Evolutionary conservation across 2,888 invertebrate genomes (phyloP), one percentile per base, ranked within the genome.

Genomic region (Apoda limacodes): DNA sequence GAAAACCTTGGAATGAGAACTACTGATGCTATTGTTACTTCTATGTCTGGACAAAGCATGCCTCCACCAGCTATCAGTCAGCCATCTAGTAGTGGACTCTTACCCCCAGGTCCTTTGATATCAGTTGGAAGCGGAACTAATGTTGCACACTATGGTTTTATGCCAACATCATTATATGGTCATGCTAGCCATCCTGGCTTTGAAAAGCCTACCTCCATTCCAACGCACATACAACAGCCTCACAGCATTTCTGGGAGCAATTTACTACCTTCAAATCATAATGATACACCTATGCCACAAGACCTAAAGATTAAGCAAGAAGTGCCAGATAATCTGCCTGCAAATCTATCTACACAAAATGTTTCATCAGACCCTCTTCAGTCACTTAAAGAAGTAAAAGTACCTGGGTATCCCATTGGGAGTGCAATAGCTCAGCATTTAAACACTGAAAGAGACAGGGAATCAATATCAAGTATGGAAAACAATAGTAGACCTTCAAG

Each of bases 311-410:
- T 82, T 15, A 82, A 82, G 46, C 72, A 80, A 69, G 68, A 85
- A 76, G 53, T 84, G 49, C 76, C 83, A 39, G 82, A 82, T 40
- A 71, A 60, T 42, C 61, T 78, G 50, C 72, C 84, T 35, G 75
- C 78, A 28, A 80, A 80, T 50, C 52, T 80, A 22, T 80, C 82
- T 22, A 80, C 84, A 25, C 83, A 82, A 38, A 66, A 71, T 34
- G 71, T 76, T 30, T 64, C 84, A 13, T 6, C 17, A 6, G 90
- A 91, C 74, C 91, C 91, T 3, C 58, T 91, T 40, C 90, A 91
- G 53, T 89, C 89, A 43, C 68, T 91, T 5, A 89, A 90, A 56
- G 90, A 90, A 60, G 90, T 91, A 1, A 90, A 90, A 80, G 89
- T 90, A 5, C 88, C 89, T 21, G 88, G 89, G 19, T 88, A 86